Base-by-base conservation (phyloP, 1,140 invertebrate species). In the Meteorus sp. region DNA sequence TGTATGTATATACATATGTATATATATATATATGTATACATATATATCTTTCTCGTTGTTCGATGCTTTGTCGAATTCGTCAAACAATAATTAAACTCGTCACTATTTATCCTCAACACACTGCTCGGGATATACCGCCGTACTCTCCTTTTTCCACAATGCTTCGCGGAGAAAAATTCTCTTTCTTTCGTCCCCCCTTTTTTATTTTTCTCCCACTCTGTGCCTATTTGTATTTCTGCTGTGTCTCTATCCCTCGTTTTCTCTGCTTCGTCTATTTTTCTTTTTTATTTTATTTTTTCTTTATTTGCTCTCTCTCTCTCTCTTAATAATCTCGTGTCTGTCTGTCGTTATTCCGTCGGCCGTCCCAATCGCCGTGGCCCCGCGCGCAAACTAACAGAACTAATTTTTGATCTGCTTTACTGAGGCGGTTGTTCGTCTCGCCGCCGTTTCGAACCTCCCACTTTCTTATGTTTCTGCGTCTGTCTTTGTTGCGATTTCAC, bases 371-470 rank as follows among this genome's bases (percentile, higher is more conserved):
- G 74, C 69, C 72, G 76, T 74, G 77, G 72, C 76, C 77, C 73
- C 76, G 77, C 76, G 76, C 78, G 76, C 75, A 72, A 79, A 80
- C 78, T 80, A 79, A 80, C 73, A 75, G 70, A 73, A 71, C 74
- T 72, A 76, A 75, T 69, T 71, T 67, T 74, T 62, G 66, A 67
- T 72, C 68, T 61, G 56, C 59, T 60, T 69, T 66, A 64, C n/a
- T 66, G 45, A 45, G 47, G 43, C 52, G 35, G 44, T 57, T 71
- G 68, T 64, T 43, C 64, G 57, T 65, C 61, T 67, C 64, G 64
- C 65, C 63, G 62, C 63, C 65, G 63, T 62, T 66, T 56, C 63
- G 60, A n/a, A 50, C 53, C 56, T 58, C 43, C 64, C 51, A 65
- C 63, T 63, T 52, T 44, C 37, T 13, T 33, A 15, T 50, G 29